A percentile compares a stretch with the other conserved stretches of the same genome.
Evolutionary conservation across 2,797 vertebrate species (phyloP).

Genomic region (Borostomias antarcticus): DNA sequence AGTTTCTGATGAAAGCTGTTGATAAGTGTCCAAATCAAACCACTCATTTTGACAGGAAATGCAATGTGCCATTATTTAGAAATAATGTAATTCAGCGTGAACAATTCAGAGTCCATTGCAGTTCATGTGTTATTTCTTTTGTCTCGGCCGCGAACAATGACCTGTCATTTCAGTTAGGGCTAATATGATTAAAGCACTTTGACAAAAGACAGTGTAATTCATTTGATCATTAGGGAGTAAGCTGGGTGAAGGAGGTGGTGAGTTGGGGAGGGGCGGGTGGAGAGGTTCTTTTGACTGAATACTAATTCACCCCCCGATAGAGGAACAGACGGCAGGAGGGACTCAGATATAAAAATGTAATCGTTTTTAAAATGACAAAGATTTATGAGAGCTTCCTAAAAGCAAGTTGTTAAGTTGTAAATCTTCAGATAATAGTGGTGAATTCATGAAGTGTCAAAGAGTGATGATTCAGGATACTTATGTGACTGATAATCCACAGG

Average conservation of each 20-base stretch:
- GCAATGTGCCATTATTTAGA: slow-evolving; percentile 72
- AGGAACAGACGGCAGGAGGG: slow-evolving; percentile 47
- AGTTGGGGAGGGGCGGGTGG: slow-evolving; percentile 40
- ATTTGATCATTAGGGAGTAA: slow-evolving; percentile 71
- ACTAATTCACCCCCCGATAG: slow-evolving; percentile 52
- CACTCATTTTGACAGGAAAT: slow-evolving; percentile 58
- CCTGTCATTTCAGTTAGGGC: slow-evolving; percentile 74
- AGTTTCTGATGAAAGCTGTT: slow-evolving; percentile 53
- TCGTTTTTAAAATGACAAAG: slow-evolving; percentile 15
- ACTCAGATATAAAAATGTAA: slow-evolving; percentile 13
- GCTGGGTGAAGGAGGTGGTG: slow-evolving; percentile 13
- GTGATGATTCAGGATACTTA: not conserved
- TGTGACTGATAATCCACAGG: slow-evolving; percentile 12
- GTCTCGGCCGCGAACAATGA: slow-evolving; percentile 76
- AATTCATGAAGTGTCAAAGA: slow-evolving; percentile 57
- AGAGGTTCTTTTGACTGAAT: slow-evolving; percentile 54
- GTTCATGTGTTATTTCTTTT: slow-evolving; percentile 79
- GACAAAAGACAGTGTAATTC: slow-evolving; percentile 76
- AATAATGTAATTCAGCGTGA: slow-evolving; percentile 74
- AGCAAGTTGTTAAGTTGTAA: slow-evolving; percentile 41
- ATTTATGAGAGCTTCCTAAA: slow-evolving; percentile 34
- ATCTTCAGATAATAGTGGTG: slow-evolving; percentile 46
- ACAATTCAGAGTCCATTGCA: slow-evolving; percentile 76
- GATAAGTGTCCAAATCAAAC: slow-evolving; percentile 57
- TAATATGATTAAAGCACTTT: slow-evolving; percentile 80